A percentile compares a stretch with the other conserved stretches of the same genome.
These are phyloP conservation scores for Kradibia gibbosae DNA, from an alignment of 1,140 invertebrate genomes.

Conservation along the genomic window DNA sequence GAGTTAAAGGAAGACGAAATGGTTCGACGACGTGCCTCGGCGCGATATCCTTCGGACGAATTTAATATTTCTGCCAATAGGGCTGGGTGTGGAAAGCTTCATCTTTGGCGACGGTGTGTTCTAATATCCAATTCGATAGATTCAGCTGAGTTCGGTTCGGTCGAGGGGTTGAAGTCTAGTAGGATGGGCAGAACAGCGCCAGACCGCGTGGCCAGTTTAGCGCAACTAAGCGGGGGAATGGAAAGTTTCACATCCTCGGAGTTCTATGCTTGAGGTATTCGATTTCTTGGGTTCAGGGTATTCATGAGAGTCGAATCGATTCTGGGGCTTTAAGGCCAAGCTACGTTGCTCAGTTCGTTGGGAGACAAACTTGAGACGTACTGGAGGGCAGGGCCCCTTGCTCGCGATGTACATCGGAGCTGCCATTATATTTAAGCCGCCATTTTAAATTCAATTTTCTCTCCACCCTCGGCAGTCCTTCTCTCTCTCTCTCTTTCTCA, in stretches of 20 bases:
- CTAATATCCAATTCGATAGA: conserved; percentile 8
- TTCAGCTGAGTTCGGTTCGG: not conserved
- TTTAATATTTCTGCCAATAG: not conserved
- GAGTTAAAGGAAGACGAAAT: too few relatives aligned
- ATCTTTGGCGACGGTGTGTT: not conserved
- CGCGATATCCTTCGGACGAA: not conserved
- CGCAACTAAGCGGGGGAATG: not conserved
- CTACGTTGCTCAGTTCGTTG: not conserved
- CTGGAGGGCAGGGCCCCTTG: not conserved
- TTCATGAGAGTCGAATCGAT: not conserved
- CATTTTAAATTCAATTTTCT: conserved; percentile 74
- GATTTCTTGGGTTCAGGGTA: not conserved
- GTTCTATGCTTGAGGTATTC: not conserved
- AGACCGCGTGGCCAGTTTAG: not conserved
- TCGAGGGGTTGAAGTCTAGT: not conserved
- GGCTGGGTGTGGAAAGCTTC: not conserved
- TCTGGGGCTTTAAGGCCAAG: not conserved
- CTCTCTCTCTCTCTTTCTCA: conserved; percentile 72
- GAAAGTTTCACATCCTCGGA: not conserved
- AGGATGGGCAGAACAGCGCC: not conserved
- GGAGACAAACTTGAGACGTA: not conserved
- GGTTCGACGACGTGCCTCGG: too few relatives aligned
- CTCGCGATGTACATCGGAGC: conserved; percentile 61
- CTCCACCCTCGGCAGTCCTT: conserved; percentile 71
- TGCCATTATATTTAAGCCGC: conserved; percentile 73